phyloP scores from a whole-genome alignment of 2,888 invertebrate species.

The Tiliacea aurago region DNA sequence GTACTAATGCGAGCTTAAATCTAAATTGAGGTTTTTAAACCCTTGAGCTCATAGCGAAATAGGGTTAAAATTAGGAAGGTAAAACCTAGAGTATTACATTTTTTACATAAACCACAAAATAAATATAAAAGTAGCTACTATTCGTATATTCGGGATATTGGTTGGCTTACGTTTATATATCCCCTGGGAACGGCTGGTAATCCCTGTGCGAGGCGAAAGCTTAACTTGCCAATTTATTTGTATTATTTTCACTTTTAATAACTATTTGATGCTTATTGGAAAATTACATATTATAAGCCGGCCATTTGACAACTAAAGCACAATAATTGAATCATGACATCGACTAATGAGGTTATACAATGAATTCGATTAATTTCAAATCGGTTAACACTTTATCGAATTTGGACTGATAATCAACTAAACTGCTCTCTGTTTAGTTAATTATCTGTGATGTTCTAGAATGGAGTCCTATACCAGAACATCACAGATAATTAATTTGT shows the following conservation, averaged over 20 bases:
- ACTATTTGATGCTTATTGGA: conserved; percentile 24
- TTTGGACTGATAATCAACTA: conserved; percentile 14
- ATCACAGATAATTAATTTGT: too few relatives aligned
- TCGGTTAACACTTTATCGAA: background rate
- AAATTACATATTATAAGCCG: conserved; percentile 29
- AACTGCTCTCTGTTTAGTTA: too few relatives aligned
- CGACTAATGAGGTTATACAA: conserved; percentile 12
- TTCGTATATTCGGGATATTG: conserved; percentile 16
- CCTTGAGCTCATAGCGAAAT: background rate
- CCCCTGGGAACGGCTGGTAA: conserved; percentile 16
- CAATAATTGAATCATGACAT: conserved; percentile 39
- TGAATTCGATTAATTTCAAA: conserved; percentile 18
- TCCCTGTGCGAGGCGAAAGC: conserved; percentile 31
- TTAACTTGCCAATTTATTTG: conserved; percentile 36
- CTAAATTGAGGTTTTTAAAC: background rate
- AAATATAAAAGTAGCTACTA: conserved; percentile 28
- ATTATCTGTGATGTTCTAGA: too few relatives aligned
- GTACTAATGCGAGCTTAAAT: background rate
- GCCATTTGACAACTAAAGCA: background rate
- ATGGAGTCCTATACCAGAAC: too few relatives aligned
- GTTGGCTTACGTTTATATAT: conserved; percentile 38
- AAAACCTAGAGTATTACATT: conserved; percentile 4
- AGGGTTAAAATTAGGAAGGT: background rate
- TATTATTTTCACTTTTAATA: conserved; percentile 47
- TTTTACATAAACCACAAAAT: conserved; percentile 23